Percentiles rank a stretch among this genome's conserved stretches.
Evolutionary conservation across 2,888 invertebrate genomes (phyloP).

Genomic region (Aphodius sticticus): DNA sequence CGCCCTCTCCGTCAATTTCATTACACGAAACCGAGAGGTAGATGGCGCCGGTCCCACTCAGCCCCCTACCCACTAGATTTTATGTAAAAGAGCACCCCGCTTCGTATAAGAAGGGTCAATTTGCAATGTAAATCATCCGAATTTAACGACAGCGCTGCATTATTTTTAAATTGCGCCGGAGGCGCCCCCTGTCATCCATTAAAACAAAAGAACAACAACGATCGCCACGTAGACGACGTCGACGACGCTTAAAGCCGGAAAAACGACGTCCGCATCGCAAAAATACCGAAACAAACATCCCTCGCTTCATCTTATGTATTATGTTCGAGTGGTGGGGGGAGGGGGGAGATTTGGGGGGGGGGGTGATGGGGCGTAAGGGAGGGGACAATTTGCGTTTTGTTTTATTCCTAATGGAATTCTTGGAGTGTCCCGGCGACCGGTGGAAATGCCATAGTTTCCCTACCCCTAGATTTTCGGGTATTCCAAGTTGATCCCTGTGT

Average conservation of each 20-base stretch:
- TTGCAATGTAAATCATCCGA: conserved; percentile 22
- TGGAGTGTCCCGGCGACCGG: background rate
- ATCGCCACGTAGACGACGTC: background rate
- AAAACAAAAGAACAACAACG: background rate
- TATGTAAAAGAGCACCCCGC: conserved; percentile 20
- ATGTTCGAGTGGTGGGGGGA: too few relatives aligned
- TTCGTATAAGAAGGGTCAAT: conserved; percentile 15
- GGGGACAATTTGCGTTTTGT: background rate
- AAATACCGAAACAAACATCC: background rate
- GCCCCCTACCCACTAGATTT: conserved; percentile 5
- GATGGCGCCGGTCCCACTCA: background rate
- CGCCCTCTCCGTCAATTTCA: background rate
- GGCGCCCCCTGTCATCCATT: background rate
- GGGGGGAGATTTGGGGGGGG: background rate
- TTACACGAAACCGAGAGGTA: background rate
- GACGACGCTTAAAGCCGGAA: background rate
- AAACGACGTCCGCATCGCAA: background rate
- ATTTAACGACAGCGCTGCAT: conserved; percentile 8
- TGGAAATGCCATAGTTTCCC: background rate
- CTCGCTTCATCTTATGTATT: background rate
- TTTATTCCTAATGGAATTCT: background rate
- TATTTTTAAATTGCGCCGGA: conserved; percentile 14
- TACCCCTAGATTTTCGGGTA: background rate
- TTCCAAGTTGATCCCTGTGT: background rate
- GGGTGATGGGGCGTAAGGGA: background rate